Base-by-base conservation (phyloP, 2,888 invertebrate species). In the Nebria salina region DNA sequence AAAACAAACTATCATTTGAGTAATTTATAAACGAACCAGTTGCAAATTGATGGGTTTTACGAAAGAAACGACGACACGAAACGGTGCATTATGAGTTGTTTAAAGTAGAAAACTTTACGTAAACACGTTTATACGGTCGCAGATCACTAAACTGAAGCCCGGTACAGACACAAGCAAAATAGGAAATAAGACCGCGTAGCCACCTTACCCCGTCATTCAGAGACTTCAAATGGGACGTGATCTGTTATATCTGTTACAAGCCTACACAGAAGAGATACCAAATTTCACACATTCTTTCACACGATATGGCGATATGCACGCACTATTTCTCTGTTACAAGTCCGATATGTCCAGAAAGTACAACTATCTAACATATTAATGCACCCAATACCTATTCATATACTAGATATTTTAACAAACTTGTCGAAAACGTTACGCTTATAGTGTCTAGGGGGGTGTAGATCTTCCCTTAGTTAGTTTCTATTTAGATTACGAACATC, bases 111-210 rank as follows among this genome's bases (percentile, higher is more conserved):
- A 34, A 34, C 34, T 54, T 54, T 54, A 54, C 54, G 54, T 11
- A 54, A 8, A 54, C 54, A 13, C 54, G 54, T 54, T 8, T 54
- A 54, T 54, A 11, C 54, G 54, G 54, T 13, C 64, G 65, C 75
- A 70, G 70, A 75, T 80, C 15, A 70, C 70, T 70, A 70, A 70
- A 80, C 80, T 75, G 70, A 54, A 54, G 54, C 54, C 54, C 11
- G 80, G 75, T 80, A 80, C 80, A 80, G 72, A 54, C 72, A 54
- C 13, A 80, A 75, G 75, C 70, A 54, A 80, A 80, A 75, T 80
- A 68, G 26, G n/a, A 43, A 64, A 64, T 75, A 75, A 65, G 26
- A 80, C 20, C 54, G 25, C 34, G 34, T 25, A n/a, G 4, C 42
- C 65, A 64, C 73, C 42, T 43, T 64, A 80, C 64, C 80, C 68